phyloP scores from a whole-genome alignment of 1,140 invertebrate genomes.

The Sycophila sp. region DNA sequence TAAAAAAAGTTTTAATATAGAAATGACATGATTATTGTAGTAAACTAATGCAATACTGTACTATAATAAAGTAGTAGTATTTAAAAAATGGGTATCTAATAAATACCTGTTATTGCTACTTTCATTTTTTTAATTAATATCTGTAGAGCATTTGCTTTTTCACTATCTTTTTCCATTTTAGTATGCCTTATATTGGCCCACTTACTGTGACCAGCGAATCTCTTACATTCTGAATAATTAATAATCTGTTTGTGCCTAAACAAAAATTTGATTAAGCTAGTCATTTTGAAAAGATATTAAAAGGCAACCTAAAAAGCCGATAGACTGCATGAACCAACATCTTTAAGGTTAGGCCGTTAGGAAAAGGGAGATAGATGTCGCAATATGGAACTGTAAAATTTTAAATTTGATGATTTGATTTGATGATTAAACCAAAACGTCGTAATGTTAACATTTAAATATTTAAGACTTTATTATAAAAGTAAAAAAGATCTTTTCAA shows the following conservation, averaged over 20 bases:
- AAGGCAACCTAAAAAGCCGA: not conserved
- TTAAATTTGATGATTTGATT: too few relatives aligned
- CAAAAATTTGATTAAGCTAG: slow-evolving; percentile 16
- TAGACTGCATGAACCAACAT: too few relatives aligned
- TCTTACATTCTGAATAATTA: slow-evolving; percentile 43
- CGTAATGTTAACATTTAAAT: too few relatives aligned
- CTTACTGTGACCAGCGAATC: slow-evolving; percentile 76
- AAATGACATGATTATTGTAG: slow-evolving; percentile 1
- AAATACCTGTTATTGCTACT: slow-evolving; percentile 68
- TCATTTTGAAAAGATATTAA: slow-evolving; percentile 30
- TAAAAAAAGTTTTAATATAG: slow-evolving; percentile 23
- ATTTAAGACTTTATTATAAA: too few relatives aligned
- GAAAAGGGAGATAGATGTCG: too few relatives aligned
- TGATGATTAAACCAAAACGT: too few relatives aligned
- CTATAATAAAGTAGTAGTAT: not conserved
- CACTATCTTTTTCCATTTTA: slow-evolving; percentile 72
- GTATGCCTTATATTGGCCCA: slow-evolving; percentile 78
- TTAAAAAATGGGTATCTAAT: not conserved
- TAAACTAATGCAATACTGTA: not conserved
- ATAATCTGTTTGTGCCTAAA: slow-evolving; percentile 12
- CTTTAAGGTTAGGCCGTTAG: too few relatives aligned
- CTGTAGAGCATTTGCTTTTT: slow-evolving; percentile 64
- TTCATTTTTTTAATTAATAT: slow-evolving; percentile 67
- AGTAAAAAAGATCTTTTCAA: too few relatives aligned
- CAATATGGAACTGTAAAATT: too few relatives aligned